A percentile compares a stretch with the other conserved stretches of the same genome.
Conservation (phyloP, 2,888 invertebrate species). For the Rhagium mordax region DNA sequence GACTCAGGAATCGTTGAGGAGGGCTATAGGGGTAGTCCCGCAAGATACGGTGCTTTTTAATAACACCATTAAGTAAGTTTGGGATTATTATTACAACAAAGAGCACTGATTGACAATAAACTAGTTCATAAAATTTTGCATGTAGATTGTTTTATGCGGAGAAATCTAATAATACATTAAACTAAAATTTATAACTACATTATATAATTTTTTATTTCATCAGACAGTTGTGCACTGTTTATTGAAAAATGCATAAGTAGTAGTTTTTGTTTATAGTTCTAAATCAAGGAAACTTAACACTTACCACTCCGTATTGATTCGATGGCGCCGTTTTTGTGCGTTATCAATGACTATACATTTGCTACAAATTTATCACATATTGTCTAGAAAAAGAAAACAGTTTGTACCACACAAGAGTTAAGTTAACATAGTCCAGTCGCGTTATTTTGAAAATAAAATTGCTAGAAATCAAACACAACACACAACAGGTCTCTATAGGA, state of each 20-base stretch:
- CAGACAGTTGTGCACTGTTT: neutral
- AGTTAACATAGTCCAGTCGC: neutral
- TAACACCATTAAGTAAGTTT: slow-evolving; percentile 83
- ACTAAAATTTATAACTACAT: too few species aligned
- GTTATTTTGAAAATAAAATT: neutral
- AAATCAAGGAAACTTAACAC: neutral
- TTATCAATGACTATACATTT: neutral
- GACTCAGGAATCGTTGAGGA: slow-evolving; percentile 86
- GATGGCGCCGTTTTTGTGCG: neutral
- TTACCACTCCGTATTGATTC: neutral
- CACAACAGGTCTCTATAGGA: neutral
- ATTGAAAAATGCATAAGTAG: neutral
- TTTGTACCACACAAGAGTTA: neutral
- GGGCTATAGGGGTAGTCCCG: slow-evolving; percentile 94
- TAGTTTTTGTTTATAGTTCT: too few species aligned
- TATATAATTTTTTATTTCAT: too few species aligned
- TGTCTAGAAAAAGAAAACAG: neutral
- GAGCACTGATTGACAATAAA: too few species aligned
- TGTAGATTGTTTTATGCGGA: too few species aligned
- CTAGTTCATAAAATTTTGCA: too few species aligned
- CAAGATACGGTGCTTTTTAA: slow-evolving; percentile 98
- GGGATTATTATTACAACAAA: neutral
- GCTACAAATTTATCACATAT: neutral
- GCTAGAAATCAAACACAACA: neutral
- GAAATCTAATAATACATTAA: too few species aligned